phyloP scores from a whole-genome alignment of 2,113 vertebrate genomes.

The Pipra filicauda region DNA sequence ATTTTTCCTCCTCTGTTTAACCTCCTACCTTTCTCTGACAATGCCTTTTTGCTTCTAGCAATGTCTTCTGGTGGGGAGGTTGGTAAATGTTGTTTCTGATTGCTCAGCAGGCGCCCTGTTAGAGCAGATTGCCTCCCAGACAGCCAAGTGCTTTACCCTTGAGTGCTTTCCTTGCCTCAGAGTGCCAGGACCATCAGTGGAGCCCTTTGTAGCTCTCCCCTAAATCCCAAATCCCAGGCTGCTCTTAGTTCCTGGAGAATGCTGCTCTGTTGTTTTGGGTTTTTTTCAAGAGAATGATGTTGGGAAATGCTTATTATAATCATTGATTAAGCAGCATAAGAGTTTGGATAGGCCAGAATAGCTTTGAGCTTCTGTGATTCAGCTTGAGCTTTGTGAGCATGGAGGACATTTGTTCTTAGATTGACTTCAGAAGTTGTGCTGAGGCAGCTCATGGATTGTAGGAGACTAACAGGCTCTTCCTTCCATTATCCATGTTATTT shows the following conservation, averaged over 20 bases:
- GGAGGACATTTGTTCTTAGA: neutral
- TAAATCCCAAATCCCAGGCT: neutral
- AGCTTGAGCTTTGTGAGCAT: neutral
- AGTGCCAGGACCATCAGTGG: constrained; percentile 4
- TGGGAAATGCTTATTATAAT: neutral
- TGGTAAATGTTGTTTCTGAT: constrained; percentile 45
- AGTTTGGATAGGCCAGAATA: neutral
- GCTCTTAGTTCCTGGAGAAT: neutral
- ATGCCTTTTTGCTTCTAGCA: neutral
- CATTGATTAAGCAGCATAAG: neutral
- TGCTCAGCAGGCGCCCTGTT: constrained; percentile 34
- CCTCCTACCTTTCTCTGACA: neutral
- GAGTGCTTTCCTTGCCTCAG: neutral
- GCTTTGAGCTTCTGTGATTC: neutral
- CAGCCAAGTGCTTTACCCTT: neutral
- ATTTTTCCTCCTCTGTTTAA: neutral
- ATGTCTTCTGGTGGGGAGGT: neutral
- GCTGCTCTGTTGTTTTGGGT: neutral
- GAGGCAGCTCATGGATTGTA: neutral
- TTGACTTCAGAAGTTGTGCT: neutral
- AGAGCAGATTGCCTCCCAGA: constrained; percentile 18
- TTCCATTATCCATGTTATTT: neutral
- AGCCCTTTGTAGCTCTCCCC: neutral
- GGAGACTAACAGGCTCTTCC: neutral
- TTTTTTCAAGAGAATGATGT: neutral